phyloP scores from a whole-genome alignment of 1,140 invertebrate species.

The Drosophila yakuba region DNA sequence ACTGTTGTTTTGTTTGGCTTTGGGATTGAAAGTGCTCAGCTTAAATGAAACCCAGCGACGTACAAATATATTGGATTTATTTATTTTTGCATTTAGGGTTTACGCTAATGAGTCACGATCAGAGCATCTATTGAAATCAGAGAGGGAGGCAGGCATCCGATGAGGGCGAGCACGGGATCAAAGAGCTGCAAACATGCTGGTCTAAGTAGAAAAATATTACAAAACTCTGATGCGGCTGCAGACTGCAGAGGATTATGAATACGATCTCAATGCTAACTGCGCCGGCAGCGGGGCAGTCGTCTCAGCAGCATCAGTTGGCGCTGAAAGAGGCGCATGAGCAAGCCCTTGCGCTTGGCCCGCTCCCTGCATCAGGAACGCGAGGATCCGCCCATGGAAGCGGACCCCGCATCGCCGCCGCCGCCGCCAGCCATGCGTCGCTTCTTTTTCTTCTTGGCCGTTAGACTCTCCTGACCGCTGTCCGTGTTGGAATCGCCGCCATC shows the following conservation, averaged over 20 bases:
- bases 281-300: slow-evolving; percentile 41
- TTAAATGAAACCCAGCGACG: background rate
- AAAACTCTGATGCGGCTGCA: slow-evolving; percentile 43
- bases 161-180: slow-evolving; percentile 14
- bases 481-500: slow-evolving; percentile 83
- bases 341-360: slow-evolving; percentile 54
- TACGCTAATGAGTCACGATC: slow-evolving; percentile 64
- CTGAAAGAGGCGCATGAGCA: slow-evolving; percentile 65
- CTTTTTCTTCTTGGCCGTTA: slow-evolving; percentile 95
- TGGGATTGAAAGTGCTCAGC: background rate
- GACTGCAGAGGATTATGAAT: slow-evolving; percentile 4
- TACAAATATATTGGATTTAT: slow-evolving; percentile 79
- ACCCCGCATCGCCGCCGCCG: slow-evolving; percentile 11
- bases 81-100: slow-evolving; percentile 59
- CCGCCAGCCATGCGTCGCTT: slow-evolving; percentile 86
- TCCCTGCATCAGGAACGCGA: slow-evolving; percentile 66
- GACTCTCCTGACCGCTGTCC: slow-evolving; percentile 94
- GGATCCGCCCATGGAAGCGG: slow-evolving; percentile 44
- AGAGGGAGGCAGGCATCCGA: slow-evolving; percentile 13
- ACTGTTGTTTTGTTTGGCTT: background rate
- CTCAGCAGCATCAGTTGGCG: slow-evolving; percentile 67
- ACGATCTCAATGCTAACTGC: slow-evolving; percentile 52
- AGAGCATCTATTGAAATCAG: slow-evolving; percentile 46
- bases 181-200: slow-evolving; percentile 50
- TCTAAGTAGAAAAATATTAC: slow-evolving; percentile 75